A percentile compares a stretch with the other conserved stretches of the same genome.
These are phyloP conservation scores for Channa argus DNA, from an alignment of 2,113 vertebrate species.

Conservation along the genomic window DNA sequence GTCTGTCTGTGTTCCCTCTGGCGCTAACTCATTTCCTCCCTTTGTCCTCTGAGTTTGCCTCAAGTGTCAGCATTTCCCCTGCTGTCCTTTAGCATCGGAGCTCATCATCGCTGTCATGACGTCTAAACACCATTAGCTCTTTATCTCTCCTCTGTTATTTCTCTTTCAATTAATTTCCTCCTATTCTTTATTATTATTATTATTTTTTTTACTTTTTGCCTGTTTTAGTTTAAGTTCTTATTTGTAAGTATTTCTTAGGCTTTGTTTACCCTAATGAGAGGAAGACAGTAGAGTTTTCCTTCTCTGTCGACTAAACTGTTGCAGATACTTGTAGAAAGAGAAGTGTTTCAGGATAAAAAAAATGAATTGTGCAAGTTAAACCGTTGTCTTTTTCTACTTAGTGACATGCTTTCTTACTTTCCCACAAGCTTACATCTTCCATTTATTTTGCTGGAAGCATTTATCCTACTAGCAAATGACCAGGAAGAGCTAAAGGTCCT, in stretches of 20 bases:
- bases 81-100: slow-evolving; percentile 27
- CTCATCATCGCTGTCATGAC: slow-evolving; percentile 34
- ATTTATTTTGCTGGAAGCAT: background rate
- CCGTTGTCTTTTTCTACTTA: background rate
- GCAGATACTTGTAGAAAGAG: slow-evolving; percentile 26
- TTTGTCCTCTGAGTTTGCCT: slow-evolving; percentile 7
- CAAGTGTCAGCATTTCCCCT: slow-evolving; percentile 61
- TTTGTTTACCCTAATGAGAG: slow-evolving; percentile 17
- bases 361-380: slow-evolving; percentile 7
- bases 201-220: no score
- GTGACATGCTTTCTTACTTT: background rate
- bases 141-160: background rate
- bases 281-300: slow-evolving; percentile 11
- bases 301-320: slow-evolving; percentile 7
- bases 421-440: background rate
- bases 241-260: background rate
- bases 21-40: slow-evolving; percentile 46
- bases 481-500: background rate
- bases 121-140: slow-evolving; percentile 46
- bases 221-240: background rate
- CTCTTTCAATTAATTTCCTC: background rate
- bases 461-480: background rate
- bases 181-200: no score
- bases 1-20: slow-evolving; percentile 17
- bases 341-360: background rate